These are phyloP conservation scores for Corticium candelabrum DNA, from an alignment of 37 sponge, comb jelly and placozoan species.

Conservation along the genomic window DNA sequence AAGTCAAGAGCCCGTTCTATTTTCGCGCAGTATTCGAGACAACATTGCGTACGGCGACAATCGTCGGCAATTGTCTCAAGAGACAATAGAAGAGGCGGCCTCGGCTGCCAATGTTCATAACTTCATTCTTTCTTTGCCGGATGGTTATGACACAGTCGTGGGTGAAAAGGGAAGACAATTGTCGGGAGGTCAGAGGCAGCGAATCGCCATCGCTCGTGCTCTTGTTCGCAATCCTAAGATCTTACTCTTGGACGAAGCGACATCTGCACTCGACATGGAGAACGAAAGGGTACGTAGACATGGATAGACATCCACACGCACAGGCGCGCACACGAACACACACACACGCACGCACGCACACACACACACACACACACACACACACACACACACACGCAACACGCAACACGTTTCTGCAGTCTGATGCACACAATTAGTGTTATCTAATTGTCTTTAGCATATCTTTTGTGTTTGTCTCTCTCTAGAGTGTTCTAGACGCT, in stretches of 20 bases:
- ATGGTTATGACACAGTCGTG: conserved; percentile 63
- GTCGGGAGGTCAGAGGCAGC: conserved; percentile 87
- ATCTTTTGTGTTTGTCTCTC: too few relatives aligned
- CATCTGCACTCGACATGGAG: too few relatives aligned
- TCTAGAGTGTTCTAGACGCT: too few relatives aligned
- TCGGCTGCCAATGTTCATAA: conserved; percentile 75
- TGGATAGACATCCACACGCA: conserved; percentile 15
- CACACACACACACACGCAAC: conserved; percentile 2
- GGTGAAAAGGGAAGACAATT: conserved; percentile 74
- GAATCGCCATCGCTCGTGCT: conserved; percentile 18
- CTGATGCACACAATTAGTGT: too few relatives aligned
- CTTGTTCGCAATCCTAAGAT: background rate
- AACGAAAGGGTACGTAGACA: too few relatives aligned
- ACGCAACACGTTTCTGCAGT: too few relatives aligned
- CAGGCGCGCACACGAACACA: too few relatives aligned
- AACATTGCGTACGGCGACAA: too few relatives aligned
- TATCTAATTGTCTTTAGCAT: too few relatives aligned
- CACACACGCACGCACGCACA: conserved; percentile 9
- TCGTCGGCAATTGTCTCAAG: too few relatives aligned
- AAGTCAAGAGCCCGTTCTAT: too few relatives aligned
- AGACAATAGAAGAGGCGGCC: conserved; percentile 65
- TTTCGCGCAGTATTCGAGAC: too few relatives aligned
- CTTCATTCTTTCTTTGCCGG: conserved; percentile 61
- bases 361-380: background rate
- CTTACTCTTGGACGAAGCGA: background rate